Evolutionary conservation across 2,113 vertebrate species (phyloP), one percentile per base, ranked within the genome.

Genomic region (Eupsittula cactorum): DNA sequence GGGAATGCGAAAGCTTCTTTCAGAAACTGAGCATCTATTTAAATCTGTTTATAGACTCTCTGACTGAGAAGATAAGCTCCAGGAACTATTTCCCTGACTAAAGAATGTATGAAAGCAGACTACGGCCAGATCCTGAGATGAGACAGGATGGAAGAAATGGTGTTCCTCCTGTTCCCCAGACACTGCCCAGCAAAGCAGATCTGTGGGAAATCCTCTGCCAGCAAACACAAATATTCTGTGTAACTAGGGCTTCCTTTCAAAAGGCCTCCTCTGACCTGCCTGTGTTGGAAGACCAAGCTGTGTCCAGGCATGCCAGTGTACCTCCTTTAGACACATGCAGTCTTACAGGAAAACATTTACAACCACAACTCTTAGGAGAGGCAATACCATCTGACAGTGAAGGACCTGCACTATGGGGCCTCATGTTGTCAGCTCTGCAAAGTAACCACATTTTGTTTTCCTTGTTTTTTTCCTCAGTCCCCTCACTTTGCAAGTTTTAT

Each of bases 11-110:
- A 93, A 93, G 50, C 68, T 83, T 78, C 46, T 29, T 77, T 90
- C 68, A 95, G 87, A 96, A 93, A 85, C 50, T 25, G 8, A 92
- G 46, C 0, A 0, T 83, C 75, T 89, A 74, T 94, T 95, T 95
- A 92, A 94, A 96, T 82, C 86, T 93, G 88, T 96, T 96, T 97
- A 97, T 93, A 96, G 92, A 81, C 79, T 50, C 92, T 93, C 64
- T 92, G 88, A 73, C 84, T 85, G 31, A 9, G 6, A 75, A 95
- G 96, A 97, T 97, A 96, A 96, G 75, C 78, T 78, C 13, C 74
- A 92, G 92, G 73, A 93, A 77, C 63, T 77, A 59, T 28, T 91
- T 60, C 31, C 33, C n/a, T 79, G 79, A 78, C 87, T 91, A 93
- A 94, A 83, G 81, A 90, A 62, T 24, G 13, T 11, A 77, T 33